These are phyloP conservation scores for Dione juno DNA, from an alignment of 2,888 invertebrate genomes.

Conservation along the genomic window DNA sequence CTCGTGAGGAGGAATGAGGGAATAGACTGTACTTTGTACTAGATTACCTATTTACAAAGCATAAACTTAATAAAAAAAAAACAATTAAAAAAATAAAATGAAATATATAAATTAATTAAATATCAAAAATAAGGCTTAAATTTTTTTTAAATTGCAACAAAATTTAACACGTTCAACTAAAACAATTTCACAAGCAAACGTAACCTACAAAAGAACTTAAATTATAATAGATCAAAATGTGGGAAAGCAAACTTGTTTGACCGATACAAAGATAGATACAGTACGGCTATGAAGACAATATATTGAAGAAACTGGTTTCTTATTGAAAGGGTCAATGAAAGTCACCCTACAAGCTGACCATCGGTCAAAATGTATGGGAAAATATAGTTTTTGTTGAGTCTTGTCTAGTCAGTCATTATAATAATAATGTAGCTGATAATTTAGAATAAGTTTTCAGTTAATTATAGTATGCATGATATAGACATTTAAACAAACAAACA, in stretches of 20 bases:
- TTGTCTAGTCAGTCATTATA: background rate
- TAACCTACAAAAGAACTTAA: background rate
- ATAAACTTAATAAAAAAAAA: no score
- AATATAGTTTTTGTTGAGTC: background rate
- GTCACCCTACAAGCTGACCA: conserved; percentile 15
- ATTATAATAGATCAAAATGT: background rate
- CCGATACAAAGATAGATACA: conserved; percentile 6
- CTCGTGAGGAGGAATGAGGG: background rate
- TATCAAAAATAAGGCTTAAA: no score
- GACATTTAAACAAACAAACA: no score
- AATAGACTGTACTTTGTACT: no score
- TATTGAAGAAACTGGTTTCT: conserved; percentile 17
- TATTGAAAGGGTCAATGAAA: conserved; percentile 10
- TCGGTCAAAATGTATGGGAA: conserved; percentile 20
- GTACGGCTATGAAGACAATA: background rate
- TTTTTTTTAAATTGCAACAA: no score
- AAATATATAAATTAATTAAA: no score
- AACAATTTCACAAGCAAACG: background rate
- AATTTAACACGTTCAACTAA: background rate
- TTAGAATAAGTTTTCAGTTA: no score
- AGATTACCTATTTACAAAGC: no score
- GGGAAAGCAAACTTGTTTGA: conserved; percentile 12
- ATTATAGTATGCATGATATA: no score
- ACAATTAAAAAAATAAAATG: no score
- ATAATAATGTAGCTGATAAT: background rate